Evolutionary conservation across 1,140 invertebrate genomes (phyloP).

Genomic region (Andrena cerasifolii): DNA sequence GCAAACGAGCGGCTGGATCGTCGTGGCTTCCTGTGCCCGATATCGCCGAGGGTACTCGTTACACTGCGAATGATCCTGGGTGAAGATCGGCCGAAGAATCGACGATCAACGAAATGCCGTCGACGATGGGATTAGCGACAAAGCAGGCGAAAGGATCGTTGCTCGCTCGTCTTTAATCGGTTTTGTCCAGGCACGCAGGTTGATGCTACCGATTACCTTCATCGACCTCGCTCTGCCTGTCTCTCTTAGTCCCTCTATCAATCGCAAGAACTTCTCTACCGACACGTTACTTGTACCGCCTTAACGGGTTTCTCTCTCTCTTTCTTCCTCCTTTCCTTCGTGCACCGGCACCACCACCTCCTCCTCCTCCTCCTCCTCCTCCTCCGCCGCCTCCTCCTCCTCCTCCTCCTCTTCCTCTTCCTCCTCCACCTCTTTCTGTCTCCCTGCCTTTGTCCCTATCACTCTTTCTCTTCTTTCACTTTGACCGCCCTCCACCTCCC

Average conservation of each 20-base stretch:
- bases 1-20: conserved; percentile 4
- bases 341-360: conserved; percentile 32
- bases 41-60: conserved; percentile 54
- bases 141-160: conserved; percentile 28
- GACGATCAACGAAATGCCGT: neutral
- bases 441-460: conserved; percentile 20
- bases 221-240: conserved; percentile 38
- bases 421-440: neutral
- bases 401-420: neutral
- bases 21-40: conserved; percentile 1
- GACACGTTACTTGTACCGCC: conserved; percentile 61
- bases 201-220: conserved; percentile 59
- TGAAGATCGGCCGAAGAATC: conserved; percentile 20
- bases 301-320: conserved; percentile 65
- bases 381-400: neutral
- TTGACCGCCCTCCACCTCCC: neutral
- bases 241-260: conserved; percentile 55
- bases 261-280: conserved; percentile 64
- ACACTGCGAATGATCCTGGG: conserved; percentile 59
- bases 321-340: conserved; percentile 21
- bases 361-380: conserved; percentile 28
- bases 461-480: conserved; percentile 35
- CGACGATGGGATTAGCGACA: conserved; percentile 15
- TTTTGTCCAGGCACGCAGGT: conserved; percentile 43
- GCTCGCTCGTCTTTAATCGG: conserved; percentile 40